These are phyloP conservation scores for Drosophila albomicans DNA, from an alignment of 1,140 invertebrate genomes.

Conservation along the genomic window DNA sequence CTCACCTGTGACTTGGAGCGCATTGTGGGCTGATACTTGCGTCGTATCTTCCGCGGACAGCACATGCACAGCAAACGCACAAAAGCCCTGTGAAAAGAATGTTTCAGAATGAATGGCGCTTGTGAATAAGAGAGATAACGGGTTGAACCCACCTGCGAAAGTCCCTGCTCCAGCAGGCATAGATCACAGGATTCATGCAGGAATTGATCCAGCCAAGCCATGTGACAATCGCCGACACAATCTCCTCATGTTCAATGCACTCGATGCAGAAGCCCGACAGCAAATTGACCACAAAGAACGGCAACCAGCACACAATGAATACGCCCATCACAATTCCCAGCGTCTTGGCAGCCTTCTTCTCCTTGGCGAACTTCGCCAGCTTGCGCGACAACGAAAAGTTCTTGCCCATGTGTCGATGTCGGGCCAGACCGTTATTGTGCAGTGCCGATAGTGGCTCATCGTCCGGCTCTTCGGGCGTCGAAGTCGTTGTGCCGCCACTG, in stretches of 20 bases:
- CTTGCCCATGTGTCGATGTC: conserved; percentile 87
- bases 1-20: conserved; percentile 92
- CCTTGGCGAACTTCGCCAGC: conserved; percentile 96
- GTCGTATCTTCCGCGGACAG: conserved; percentile 90
- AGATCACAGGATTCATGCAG: conserved; percentile 98
- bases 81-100: conserved; percentile 88
- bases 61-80: conserved; percentile 92
- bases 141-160: conserved; percentile 92
- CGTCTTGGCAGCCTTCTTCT: conserved; percentile 98
- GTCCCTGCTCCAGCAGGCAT: conserved; percentile 98
- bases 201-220: conserved; percentile 99
- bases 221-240: conserved; percentile 96
- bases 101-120: conserved; percentile 62
- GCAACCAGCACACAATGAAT: conserved; percentile 98
- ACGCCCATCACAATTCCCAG: conserved; percentile 98
- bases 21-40: conserved; percentile 91
- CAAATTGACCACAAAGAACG: conserved; percentile 98
- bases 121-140: background rate
- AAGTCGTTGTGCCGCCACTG: conserved; percentile 86
- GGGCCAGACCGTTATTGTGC: conserved; percentile 91
- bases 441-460: conserved; percentile 90
- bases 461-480: conserved; percentile 88
- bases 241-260: conserved; percentile 94
- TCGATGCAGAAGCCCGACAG: conserved; percentile 95
- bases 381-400: conserved; percentile 96